Base-by-base conservation (phyloP, 2,113 vertebrate genomes). In the Pelecanus crispus region DNA sequence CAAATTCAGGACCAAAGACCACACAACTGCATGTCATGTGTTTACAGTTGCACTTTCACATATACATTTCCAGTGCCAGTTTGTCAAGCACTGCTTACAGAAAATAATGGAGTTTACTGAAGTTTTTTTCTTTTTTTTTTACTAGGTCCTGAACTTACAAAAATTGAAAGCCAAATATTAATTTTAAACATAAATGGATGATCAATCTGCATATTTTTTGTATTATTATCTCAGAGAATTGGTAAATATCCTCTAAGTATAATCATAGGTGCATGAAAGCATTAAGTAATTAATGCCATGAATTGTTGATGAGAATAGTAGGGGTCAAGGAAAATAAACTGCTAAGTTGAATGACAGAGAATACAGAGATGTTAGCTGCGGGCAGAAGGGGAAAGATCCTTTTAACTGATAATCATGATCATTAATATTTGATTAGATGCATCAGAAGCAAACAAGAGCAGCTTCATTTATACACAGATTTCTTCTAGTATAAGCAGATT, bases 371-470 rank as follows among this genome's bases (percentile, higher is more conserved):
- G 1, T 1, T 12, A 42, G 10, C 1, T 45, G 15, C 5, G 3
- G 5, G 10, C 1, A 2, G 18, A 3, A 3, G 4, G 18, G 4
- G 19, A 10, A 36, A 53, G 22, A 26, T 34, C 22, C 8, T 61
- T 74, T 61, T 17, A 50, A 32, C 2, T 61, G 11, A 5, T 36
- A 10, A 59, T 55, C 18, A 13, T 3, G 2, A 24, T 63, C 13
- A 63, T 55, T 55, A 65, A 22, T 55, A 47, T 73, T 92, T 78
- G 4, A 44, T 66, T 66, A 25, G 15, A 56, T 38, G 3, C 17
- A 50, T 55, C 17, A 45, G 58, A 63, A 72, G 29, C 3, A 62
- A 88, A 44, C 3, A 70, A 61, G 11, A 81, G 2, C 8, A 81
- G 8, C 24, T 56, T 40, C 24, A 20, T n/a, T 79, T 74, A 66